phyloP scores from a whole-genome alignment of 2,797 vertebrate species.

The Bovichtus variegatus region DNA sequence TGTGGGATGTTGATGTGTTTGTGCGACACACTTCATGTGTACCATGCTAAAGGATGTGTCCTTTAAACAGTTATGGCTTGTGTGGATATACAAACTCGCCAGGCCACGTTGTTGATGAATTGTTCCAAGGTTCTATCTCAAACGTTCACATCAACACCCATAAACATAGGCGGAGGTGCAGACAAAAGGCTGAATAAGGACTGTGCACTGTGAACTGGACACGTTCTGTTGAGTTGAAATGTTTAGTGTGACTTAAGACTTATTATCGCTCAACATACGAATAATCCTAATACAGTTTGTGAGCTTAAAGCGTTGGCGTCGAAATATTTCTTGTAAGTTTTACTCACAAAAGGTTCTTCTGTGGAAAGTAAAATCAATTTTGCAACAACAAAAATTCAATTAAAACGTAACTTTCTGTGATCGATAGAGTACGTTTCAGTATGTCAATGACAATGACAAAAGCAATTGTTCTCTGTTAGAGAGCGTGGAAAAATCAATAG shows the following conservation, averaged over 20 bases:
- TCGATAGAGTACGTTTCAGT: constrained; percentile 19
- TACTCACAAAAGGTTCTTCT: neutral
- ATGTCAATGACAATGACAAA: constrained; percentile 17
- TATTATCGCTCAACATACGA: neutral
- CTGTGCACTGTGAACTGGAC: constrained; percentile 25
- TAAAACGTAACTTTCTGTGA: constrained; percentile 24
- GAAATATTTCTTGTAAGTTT: neutral
- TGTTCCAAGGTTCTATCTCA: constrained; percentile 65
- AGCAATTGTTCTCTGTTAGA: constrained; percentile 14
- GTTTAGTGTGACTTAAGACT: neutral
- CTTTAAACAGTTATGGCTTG: constrained; percentile 81
- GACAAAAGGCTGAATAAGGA: constrained; percentile 58
- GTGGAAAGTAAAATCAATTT: constrained; percentile 6
- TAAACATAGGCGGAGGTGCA: constrained; percentile 76
- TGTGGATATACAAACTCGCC: constrained; percentile 75
- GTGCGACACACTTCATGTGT: constrained; percentile 54
- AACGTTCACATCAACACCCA: constrained; percentile 81
- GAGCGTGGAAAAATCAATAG: constrained; percentile 36
- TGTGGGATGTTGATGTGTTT: constrained; percentile 67
- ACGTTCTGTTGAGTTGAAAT: constrained; percentile 7
- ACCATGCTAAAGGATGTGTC: constrained; percentile 75
- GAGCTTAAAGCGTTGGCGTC: neutral
- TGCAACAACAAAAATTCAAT: neutral
- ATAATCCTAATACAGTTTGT: neutral
- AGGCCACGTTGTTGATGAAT: constrained; percentile 67